Base-by-base conservation (phyloP, 2,113 vertebrate genomes). In the Paraplagusia blochii region DNA sequence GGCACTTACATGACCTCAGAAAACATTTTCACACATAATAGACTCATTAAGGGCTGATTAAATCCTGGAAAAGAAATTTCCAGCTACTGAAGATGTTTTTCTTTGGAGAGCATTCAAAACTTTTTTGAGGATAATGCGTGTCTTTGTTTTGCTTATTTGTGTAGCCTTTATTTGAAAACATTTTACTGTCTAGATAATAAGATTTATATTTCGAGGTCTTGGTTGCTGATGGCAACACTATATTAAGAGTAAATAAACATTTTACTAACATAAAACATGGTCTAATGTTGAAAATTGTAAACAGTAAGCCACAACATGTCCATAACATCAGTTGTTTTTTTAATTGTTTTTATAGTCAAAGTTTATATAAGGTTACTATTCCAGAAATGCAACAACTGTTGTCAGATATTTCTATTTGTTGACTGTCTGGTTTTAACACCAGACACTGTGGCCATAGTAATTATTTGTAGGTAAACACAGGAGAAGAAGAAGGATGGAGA, bases 1-100 rank as follows among this genome's bases (percentile, higher is more conserved):
- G 74, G 71, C 75, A 84, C 77, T 82, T 68, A 70, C 35, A 76
- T 84, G 76, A 84, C 79, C 77, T 81, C 72, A 72, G 76, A 73
- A 69, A 81, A 66, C 58, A 48, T 72, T 59, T 79, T 83, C 63
- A 73, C 69, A 58, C 52, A 48, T 62, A 53, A 66, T 63, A 69
- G n/a, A 51, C 12, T 59, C 58, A 77, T 78, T 64, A 60, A 66
- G 55, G 61, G 10, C 9, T 69, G 53, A 74, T 66, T 54, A 67
- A 56, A 18, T 59, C 17, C 44, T 35, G 44, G 15, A 58, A 60
- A 36, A 45, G 4, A n/a, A 5, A 18, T 19, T 13, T 29, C 3
- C 22, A 29, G 22, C 22, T 29, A 29, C 22, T 29, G 22, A 29
- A 29, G 22, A 29, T 29, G 22, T 29, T 29, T 40, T 40, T 40